Evolutionary conservation across 2,113 vertebrate species (phyloP).

Genomic region (Rhombomys opimus): DNA sequence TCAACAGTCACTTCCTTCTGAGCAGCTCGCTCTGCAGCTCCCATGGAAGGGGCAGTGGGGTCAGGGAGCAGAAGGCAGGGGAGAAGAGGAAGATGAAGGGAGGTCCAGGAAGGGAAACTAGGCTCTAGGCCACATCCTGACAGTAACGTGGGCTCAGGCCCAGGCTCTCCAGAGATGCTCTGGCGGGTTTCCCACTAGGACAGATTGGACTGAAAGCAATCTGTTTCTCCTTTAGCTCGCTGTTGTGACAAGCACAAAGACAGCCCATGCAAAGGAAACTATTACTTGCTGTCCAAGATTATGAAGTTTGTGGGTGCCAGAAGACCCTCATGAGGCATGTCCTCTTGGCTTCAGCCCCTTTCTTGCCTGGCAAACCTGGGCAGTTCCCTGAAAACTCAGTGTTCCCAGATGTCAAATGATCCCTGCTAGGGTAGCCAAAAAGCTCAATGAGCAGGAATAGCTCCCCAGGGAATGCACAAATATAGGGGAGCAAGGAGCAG

Average conservation of each 20-base stretch:
- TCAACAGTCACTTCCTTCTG: constrained; percentile 70
- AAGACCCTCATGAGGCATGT: not conserved
- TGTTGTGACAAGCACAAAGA: constrained; percentile 53
- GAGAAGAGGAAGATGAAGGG: constrained; percentile 66
- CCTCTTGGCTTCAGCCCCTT: not conserved
- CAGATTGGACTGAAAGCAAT: constrained; percentile 69
- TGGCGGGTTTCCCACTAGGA: constrained; percentile 73
- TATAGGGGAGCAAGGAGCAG: not conserved
- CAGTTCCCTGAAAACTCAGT: constrained; percentile 5
- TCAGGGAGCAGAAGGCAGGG: constrained; percentile 74
- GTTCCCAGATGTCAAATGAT: constrained; percentile 40
- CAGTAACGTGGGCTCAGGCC: constrained; percentile 9
- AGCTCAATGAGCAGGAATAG: not conserved
- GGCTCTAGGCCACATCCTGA: constrained; percentile 75
- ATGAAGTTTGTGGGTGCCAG: not conserved
- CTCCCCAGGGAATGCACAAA: not conserved
- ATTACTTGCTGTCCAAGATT: constrained; percentile 24
- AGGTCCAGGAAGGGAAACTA: constrained; percentile 66
- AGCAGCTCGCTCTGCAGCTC: constrained; percentile 58
- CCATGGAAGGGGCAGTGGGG: constrained; percentile 35
- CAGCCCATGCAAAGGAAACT: constrained; percentile 1
- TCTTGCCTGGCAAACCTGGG: not conserved
- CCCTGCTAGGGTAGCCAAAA: not conserved
- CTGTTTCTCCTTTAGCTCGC: constrained; percentile 50
- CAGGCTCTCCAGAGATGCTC: constrained; percentile 66